A percentile compares a stretch with the other conserved stretches of the same genome.
Evolutionary conservation across 1,140 invertebrate species (phyloP).

Genomic region (Pomacea maculata): DNA sequence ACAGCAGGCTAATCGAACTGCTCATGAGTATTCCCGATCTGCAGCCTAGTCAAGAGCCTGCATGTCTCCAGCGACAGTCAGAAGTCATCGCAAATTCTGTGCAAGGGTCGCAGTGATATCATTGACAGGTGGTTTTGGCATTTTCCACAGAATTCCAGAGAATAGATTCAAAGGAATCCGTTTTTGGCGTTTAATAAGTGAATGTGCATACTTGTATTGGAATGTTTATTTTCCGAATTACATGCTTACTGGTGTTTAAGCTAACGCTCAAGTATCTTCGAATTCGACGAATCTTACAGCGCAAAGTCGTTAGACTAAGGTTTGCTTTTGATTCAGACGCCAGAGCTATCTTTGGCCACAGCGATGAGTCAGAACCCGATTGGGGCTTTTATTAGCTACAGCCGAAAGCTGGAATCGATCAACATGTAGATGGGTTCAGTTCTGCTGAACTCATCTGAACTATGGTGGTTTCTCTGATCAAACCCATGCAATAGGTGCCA

Average conservation of each 20-base stretch:
- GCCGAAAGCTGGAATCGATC: constrained; percentile 10
- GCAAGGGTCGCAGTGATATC: background rate
- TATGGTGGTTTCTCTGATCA: background rate
- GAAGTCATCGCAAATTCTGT: background rate
- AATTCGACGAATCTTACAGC: background rate
- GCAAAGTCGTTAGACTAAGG: background rate
- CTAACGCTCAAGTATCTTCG: background rate
- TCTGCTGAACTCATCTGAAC: too few species aligned
- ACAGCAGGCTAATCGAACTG: background rate
- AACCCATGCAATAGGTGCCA: background rate
- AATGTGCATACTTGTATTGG: background rate
- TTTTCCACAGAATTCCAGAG: too few species aligned
- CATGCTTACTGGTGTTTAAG: background rate
- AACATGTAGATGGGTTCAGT: background rate
- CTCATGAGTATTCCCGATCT: background rate
- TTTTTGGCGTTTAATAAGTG: background rate
- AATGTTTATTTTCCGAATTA: background rate
- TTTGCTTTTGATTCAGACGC: constrained; percentile 11
- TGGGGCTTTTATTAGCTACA: constrained; percentile 26
- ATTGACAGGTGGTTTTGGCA: background rate
- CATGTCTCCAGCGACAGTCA: background rate
- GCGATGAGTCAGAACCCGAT: constrained; percentile 25
- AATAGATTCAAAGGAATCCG: background rate
- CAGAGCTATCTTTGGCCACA: constrained; percentile 23
- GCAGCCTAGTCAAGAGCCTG: background rate